Conservation (phyloP, 1,140 invertebrate species). For the Littorina saxatilis region DNA sequence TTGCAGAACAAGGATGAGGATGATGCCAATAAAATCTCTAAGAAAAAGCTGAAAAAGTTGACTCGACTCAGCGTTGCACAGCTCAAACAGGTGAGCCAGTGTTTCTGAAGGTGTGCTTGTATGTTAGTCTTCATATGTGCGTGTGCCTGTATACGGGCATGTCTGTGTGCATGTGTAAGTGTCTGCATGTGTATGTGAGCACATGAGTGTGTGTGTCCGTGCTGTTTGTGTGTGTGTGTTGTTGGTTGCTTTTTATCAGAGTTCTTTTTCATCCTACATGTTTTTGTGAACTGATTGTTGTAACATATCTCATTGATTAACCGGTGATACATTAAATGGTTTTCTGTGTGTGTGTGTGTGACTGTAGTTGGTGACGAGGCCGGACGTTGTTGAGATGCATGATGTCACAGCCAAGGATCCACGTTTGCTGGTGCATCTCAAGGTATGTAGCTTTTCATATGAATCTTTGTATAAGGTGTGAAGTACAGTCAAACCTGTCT, state of each 20-base stretch:
- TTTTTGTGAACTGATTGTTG: no score
- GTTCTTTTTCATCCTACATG: no score
- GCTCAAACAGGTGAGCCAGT: conserved; percentile 90
- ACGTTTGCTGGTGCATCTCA: conserved; percentile 94
- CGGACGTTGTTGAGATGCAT: conserved; percentile 99
- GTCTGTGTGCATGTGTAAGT: no score
- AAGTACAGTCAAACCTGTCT: no score
- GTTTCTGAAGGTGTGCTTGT: not conserved
- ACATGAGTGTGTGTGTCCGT: no score
- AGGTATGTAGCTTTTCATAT: no score
- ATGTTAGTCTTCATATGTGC: not conserved
- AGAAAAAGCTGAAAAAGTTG: conserved; percentile 95
- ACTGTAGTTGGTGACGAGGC: conserved; percentile 82
- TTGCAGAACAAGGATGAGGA: conserved; percentile 74
- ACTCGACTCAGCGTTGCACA: conserved; percentile 96
- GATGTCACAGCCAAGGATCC: conserved; percentile 99
- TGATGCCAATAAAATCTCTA: conserved; percentile 92
- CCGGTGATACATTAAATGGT: no score
- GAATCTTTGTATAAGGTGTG: no score
- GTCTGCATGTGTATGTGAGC: no score
- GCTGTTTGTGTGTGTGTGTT: no score
- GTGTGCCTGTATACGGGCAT: not conserved
- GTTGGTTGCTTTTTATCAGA: no score
- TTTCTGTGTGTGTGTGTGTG: not conserved
- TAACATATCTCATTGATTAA: no score